Evolutionary conservation across 2,113 vertebrate genomes (phyloP).

Genomic region (Oenanthe oenanthe): DNA sequence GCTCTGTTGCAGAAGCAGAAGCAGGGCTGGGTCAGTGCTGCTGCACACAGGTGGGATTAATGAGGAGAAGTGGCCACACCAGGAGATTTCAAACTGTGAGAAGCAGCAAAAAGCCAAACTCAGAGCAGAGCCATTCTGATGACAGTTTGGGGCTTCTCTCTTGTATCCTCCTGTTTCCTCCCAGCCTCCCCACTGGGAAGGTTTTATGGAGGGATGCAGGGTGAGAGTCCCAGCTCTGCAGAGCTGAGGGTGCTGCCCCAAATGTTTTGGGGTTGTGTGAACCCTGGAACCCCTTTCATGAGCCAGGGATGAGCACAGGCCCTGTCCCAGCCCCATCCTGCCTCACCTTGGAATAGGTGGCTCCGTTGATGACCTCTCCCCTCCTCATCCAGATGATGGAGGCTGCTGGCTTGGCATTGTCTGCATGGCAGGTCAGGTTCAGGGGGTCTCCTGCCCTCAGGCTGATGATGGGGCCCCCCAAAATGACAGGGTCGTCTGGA

Average conservation of each 20-base stretch:
- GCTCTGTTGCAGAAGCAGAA: neutral
- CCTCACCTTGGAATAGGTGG: constrained; percentile 97
- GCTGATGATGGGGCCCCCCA: constrained; percentile 92
- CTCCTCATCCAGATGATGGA: constrained; percentile 95
- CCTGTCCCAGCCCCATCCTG: neutral
- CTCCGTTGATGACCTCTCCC: constrained; percentile 92
- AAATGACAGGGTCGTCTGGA: constrained; percentile 93
- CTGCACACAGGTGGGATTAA: neutral
- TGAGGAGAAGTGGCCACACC: fast-evolving
- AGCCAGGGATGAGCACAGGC: neutral
- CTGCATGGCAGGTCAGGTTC: constrained; percentile 95
- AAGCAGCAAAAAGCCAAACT: neutral
- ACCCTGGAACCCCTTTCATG: neutral
- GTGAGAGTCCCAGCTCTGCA: neutral
- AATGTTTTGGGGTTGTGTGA: neutral
- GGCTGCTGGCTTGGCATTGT: constrained; percentile 95
- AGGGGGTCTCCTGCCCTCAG: constrained; percentile 92
- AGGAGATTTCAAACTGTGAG: neutral
- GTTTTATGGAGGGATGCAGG: neutral
- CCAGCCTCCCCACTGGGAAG: neutral
- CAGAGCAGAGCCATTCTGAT: neutral
- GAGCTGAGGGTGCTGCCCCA: neutral
- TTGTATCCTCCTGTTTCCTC: neutral
- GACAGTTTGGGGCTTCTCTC: neutral
- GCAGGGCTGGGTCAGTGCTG: neutral